Evolutionary conservation across 64 coral and sea anemone species (phyloP), one percentile per base, ranked within the genome.

Genomic region (Dendrophyllia cribrosa): DNA sequence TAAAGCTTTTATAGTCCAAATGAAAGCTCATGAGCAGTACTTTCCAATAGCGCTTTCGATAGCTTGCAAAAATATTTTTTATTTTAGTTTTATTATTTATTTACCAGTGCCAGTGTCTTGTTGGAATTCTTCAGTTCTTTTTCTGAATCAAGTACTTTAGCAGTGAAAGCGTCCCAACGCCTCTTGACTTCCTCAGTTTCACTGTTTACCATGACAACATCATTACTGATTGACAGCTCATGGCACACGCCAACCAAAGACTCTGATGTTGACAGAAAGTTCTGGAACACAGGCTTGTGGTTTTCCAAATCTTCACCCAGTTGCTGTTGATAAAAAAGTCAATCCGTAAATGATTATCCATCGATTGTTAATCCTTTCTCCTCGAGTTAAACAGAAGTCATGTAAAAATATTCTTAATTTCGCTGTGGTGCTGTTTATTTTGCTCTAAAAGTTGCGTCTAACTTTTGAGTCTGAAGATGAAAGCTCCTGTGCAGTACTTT

Each of bases 131-230:
- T 85, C 51, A 97, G 95, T 43, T 93, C 67, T 70, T 97, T 97
- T 34, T 97, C 95, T 60, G 88, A 82, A 1, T 87, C 73, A 9
- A 90, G 68, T 8, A 97, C 82, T 47, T 88, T 92, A 25, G 87
- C 86, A 51, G 51, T 97, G 25, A 93, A 88, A 13, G 85, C 73
- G 53, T 97, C 88, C 91, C 87, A 94, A 0, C 95, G 95, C n/a
- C 95, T 83, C 76, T 97, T 97, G 5, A 91, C 87, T 25, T 97
- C 92, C 82, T 97, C 95, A 13, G 89, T 84, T 43, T 94, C 92
- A 66, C 89, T 88, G 43, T 85, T 97, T 26, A 97, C 95, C 21
- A 94, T 88, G 24, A 97, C 88, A 7, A 88, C 92, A 22, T 97
- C 95, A 47, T 88, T 94, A 70, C 72, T 97, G 58, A 94, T 97